phyloP scores from a whole-genome alignment of 2,888 invertebrate species.

The Apotomis turbidana region DNA sequence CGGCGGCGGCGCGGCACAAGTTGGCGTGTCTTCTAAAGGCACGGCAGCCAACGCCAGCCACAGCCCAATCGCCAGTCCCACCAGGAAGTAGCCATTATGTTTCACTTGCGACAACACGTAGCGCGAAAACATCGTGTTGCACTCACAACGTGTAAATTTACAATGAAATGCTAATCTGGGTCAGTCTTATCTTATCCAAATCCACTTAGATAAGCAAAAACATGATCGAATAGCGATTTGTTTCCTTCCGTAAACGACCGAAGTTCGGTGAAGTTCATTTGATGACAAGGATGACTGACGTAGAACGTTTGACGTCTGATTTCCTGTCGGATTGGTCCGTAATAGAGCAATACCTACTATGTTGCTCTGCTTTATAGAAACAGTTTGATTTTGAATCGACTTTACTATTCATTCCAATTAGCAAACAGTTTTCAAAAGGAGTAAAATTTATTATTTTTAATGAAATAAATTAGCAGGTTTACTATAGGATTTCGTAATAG shows the following conservation, averaged over 20 bases:
- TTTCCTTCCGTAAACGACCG: conserved; percentile 12
- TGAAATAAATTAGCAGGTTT: too few relatives aligned
- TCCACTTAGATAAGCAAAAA: conserved; percentile 36
- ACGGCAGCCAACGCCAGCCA: conserved; percentile 80
- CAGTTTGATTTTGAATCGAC: too few relatives aligned
- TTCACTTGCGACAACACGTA: conserved; percentile 78
- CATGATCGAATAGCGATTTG: conserved; percentile 21
- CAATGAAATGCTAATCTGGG: conserved; percentile 11
- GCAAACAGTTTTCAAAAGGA: too few relatives aligned
- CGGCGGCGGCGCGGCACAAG: conserved; percentile 45
- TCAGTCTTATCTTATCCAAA: conserved; percentile 25
- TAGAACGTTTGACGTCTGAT: too few relatives aligned
- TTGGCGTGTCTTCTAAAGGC: conserved; percentile 70
- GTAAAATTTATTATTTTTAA: too few relatives aligned
- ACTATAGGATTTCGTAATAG: too few relatives aligned
- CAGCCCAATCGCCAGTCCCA: conserved; percentile 82
- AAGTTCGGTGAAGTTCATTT: conserved; percentile 8
- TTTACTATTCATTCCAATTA: too few relatives aligned
- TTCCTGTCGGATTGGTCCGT: too few relatives aligned
- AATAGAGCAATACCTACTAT: too few relatives aligned
- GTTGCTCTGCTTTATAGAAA: too few relatives aligned
- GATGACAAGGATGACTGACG: too few relatives aligned
- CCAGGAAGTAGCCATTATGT: conserved; percentile 83
- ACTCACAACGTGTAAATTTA: background rate
- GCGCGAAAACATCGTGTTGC: conserved; percentile 69